A percentile compares a stretch with the other conserved stretches of the same genome.
phyloP scores from a whole-genome alignment of 1,140 invertebrate genomes.

The Aphelenchoides besseyi region DNA sequence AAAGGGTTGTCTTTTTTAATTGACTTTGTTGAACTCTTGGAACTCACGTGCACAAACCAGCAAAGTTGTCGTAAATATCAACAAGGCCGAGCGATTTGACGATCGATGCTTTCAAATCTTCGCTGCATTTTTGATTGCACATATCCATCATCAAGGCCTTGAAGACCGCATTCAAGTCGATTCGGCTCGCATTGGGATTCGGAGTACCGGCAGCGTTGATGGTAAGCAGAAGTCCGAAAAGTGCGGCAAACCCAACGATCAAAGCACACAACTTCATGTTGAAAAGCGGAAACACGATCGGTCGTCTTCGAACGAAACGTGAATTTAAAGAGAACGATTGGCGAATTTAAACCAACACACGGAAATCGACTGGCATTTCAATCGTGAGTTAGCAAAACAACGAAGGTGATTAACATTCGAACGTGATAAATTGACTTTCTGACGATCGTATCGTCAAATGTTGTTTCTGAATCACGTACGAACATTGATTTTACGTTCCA shows the following conservation, averaged over 20 bases:
- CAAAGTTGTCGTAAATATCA: not conserved
- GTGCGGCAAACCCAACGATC: not conserved
- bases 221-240: not conserved
- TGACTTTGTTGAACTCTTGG: not conserved
- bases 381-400: too few relatives aligned
- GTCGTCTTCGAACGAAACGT: too few relatives aligned
- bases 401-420: too few relatives aligned
- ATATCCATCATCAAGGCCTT: not conserved
- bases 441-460: too few relatives aligned
- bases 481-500: too few relatives aligned
- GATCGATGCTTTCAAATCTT: not conserved
- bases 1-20: not conserved
- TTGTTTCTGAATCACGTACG: too few relatives aligned
- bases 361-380: too few relatives aligned
- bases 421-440: too few relatives aligned
- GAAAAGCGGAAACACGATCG: too few relatives aligned
- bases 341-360: too few relatives aligned
- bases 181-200: not conserved
- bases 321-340: too few relatives aligned
- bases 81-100: not conserved
- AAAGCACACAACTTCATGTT: not conserved
- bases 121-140: not conserved
- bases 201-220: not conserved
- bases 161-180: constrained; percentile 6
- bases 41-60: not conserved